Evolutionary conservation across 2,113 vertebrate species (phyloP).

Genomic region (Peucedramus taeniatus): DNA sequence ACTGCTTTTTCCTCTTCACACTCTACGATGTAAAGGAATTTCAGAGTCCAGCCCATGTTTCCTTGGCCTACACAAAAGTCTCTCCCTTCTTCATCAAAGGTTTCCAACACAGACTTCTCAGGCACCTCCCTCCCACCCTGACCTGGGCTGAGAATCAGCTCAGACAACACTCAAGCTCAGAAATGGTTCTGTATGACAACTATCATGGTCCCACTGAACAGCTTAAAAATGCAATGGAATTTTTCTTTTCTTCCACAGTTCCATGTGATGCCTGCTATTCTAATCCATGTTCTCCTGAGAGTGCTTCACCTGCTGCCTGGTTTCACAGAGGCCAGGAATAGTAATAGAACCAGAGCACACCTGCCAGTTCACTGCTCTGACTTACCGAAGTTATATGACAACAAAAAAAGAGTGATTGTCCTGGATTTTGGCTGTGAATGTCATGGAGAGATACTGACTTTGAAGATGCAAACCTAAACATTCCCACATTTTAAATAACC

Average conservation of each 20-base stretch:
- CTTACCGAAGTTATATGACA: not conserved
- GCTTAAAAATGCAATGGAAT: not conserved
- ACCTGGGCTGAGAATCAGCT: not conserved
- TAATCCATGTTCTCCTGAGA: not conserved
- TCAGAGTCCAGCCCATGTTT: not conserved
- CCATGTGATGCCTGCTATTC: not conserved
- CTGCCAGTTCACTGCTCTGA: not conserved
- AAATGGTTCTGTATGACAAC: not conserved
- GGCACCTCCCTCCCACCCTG: not conserved
- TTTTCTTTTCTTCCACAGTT: not conserved
- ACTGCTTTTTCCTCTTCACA: not conserved
- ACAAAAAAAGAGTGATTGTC: not conserved
- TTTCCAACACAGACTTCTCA: not conserved
- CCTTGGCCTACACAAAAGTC: not conserved
- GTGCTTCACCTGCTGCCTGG: not conserved
- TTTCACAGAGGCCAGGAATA: not conserved
- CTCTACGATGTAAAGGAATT: not conserved
- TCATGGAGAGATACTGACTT: not conserved
- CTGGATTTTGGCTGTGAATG: not conserved
- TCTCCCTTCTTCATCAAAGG: not conserved
- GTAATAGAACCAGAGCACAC: not conserved
- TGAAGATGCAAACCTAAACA: slow-evolving; percentile 37
- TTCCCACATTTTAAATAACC: not conserved
- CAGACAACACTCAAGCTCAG: not conserved
- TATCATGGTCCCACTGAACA: not conserved